These are phyloP conservation scores for Salvelinus alpinus DNA, from an alignment of 2,113 vertebrate genomes.

Conservation along the genomic window DNA sequence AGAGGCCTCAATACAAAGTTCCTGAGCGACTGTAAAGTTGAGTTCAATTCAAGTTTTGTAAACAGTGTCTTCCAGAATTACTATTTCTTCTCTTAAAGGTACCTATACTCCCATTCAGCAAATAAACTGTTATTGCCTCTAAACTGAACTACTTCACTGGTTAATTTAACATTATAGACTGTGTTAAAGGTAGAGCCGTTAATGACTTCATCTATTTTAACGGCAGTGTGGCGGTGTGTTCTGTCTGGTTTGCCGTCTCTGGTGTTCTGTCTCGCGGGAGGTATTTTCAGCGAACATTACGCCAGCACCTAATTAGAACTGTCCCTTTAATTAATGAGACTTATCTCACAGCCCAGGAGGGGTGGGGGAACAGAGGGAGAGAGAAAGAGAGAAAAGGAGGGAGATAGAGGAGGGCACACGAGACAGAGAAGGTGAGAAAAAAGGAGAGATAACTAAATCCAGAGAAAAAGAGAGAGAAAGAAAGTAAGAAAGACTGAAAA, in stretches of 20 bases:
- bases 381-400: background rate
- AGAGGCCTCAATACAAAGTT: too few relatives aligned
- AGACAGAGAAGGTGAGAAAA: too few relatives aligned
- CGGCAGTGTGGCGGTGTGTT: background rate
- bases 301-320: slow-evolving; percentile 57
- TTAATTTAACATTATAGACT: slow-evolving; percentile 37
- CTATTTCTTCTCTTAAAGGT: background rate
- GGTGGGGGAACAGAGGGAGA: slow-evolving; percentile 34
- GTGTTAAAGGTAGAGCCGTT: slow-evolving; percentile 31
- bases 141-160: slow-evolving; percentile 32
- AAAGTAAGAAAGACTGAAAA: too few relatives aligned
- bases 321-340: slow-evolving; percentile 66
- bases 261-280: slow-evolving; percentile 18
- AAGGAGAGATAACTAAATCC: too few relatives aligned
- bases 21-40: too few relatives aligned
- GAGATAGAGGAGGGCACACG: background rate
- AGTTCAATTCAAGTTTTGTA: too few relatives aligned
- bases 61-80: background rate
- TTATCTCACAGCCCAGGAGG: slow-evolving; percentile 45
- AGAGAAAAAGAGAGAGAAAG: too few relatives aligned
- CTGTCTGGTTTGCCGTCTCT: slow-evolving; percentile 1
- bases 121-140: slow-evolving; percentile 32
- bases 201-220: slow-evolving; percentile 32
- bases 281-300: slow-evolving; percentile 45
- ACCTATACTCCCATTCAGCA: slow-evolving; percentile 20